Evolutionary conservation across 2,797 vertebrate genomes (phyloP).

Genomic region (Salmo trutta): DNA sequence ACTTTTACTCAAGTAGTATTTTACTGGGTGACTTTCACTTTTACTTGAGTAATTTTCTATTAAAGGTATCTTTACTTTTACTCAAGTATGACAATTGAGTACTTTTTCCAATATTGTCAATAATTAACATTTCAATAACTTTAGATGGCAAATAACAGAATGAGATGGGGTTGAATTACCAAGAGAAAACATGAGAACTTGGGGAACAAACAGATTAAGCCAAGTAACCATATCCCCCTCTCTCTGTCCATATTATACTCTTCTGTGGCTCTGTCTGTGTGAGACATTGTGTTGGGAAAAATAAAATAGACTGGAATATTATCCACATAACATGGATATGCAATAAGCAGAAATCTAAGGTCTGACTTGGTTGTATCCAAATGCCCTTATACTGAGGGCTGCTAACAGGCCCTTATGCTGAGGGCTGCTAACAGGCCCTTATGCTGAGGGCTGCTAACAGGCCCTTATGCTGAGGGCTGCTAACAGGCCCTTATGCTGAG

Average conservation of each 20-base stretch:
- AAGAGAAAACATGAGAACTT: too few relatives aligned
- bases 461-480: too few relatives aligned
- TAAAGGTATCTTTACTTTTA: too few relatives aligned
- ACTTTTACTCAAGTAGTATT: too few relatives aligned
- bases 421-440: too few relatives aligned
- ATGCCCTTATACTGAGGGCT: background rate
- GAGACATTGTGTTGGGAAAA: background rate
- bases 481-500: too few relatives aligned
- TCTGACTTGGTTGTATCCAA: background rate
- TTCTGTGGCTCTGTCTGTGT: conserved; percentile 11
- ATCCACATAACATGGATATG: background rate
- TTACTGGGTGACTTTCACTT: too few relatives aligned
- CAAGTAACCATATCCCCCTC: background rate
- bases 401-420: background rate
- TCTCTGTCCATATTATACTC: too few relatives aligned
- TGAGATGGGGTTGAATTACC: background rate
- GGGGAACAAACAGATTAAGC: background rate
- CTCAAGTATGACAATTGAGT: too few relatives aligned
- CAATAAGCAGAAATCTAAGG: background rate
- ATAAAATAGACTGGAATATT: background rate
- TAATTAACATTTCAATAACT: conserved; percentile 29
- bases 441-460: too few relatives aligned
- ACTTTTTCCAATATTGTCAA: background rate
- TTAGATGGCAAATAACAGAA: conserved; percentile 2
- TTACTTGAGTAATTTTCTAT: too few relatives aligned